Base-by-base conservation (phyloP, 1,140 invertebrate genomes). In the Sycophila sp. region DNA sequence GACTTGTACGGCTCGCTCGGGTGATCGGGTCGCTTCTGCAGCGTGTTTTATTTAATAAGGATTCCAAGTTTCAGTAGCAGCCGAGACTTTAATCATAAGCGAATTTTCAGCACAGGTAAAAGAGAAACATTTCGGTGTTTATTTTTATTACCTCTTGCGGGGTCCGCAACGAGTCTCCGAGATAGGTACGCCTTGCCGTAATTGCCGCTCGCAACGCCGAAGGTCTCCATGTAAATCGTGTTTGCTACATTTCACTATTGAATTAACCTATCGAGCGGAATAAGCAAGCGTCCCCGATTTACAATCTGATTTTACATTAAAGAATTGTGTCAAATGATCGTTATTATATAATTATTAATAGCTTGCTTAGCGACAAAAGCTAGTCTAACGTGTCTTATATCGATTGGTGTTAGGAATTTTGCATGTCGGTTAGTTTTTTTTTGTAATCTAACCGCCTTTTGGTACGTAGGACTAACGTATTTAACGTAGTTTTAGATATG, bases 401-500 rank as follows among this genome's bases (percentile, higher is more conserved):
- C n/a, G n/a, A n/a, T n/a, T n/a, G n/a, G n/a, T n/a, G n/a, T n/a
- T n/a, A n/a, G n/a, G n/a, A n/a, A n/a, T n/a, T n/a, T n/a, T n/a
- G n/a, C n/a, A n/a, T n/a, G n/a, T n/a, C n/a, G n/a, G n/a, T n/a
- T n/a, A n/a, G n/a, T n/a, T n/a, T n/a, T n/a, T n/a, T n/a, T n/a
- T n/a, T n/a, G n/a, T n/a, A n/a, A n/a, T n/a, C n/a, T n/a, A n/a
- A n/a, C n/a, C n/a, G n/a, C n/a, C n/a, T n/a, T n/a, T n/a, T n/a
- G n/a, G n/a, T n/a, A n/a, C n/a, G n/a, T n/a, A n/a, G n/a, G n/a
- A n/a, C n/a, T 47, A 42, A 42, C 19, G 40, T 17, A 42, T 19
- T 17, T 4, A 10, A 47, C 4, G 38, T 69, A 36, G 19, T 76
- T 77, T 15, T 28, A 82, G 80, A 60, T 30, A 87, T 87, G 86